Evolutionary conservation across 2,888 invertebrate species (phyloP).

Genomic region (Leptopilina syphax): DNA sequence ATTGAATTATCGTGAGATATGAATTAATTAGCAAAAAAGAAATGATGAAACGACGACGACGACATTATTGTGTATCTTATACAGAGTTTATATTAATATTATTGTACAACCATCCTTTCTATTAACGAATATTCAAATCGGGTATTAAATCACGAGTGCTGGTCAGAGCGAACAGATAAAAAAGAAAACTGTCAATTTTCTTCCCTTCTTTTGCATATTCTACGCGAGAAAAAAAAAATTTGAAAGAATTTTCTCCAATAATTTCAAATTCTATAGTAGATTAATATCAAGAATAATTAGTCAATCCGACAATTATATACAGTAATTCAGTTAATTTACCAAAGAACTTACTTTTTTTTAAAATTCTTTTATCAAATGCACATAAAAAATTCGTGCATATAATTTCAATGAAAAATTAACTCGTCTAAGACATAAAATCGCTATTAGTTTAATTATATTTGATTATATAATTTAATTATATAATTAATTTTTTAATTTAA

Average conservation of each 20-base stretch:
- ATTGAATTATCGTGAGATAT: slow-evolving; percentile 55
- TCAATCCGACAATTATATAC: neutral
- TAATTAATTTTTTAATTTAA: too few species aligned
- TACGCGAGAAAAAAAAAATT: too few species aligned
- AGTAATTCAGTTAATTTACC: slow-evolving; percentile 7
- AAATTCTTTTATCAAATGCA: too few species aligned
- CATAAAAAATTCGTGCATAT: too few species aligned
- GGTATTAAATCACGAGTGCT: slow-evolving; percentile 11
- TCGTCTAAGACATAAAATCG: too few species aligned
- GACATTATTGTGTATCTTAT: slow-evolving; percentile 75
- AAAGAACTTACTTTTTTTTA: neutral
- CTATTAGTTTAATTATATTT: too few species aligned
- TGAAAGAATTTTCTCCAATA: too few species aligned
- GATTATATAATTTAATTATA: too few species aligned
- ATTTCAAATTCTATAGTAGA: too few species aligned
- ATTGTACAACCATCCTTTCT: slow-evolving; percentile 70
- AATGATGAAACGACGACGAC: slow-evolving; percentile 46
- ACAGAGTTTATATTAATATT: slow-evolving; percentile 75
- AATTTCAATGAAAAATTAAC: too few species aligned
- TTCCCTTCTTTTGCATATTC: slow-evolving; percentile 23
- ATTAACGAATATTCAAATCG: slow-evolving; percentile 59
- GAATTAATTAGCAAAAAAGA: slow-evolving; percentile 42
- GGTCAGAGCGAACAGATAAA: slow-evolving; percentile 16
- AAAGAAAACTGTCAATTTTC: slow-evolving; percentile 29
- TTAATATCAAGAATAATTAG: slow-evolving; percentile 1